Base-by-base conservation (phyloP, 2,113 vertebrate species). In the Platichthys flesus region DNA sequence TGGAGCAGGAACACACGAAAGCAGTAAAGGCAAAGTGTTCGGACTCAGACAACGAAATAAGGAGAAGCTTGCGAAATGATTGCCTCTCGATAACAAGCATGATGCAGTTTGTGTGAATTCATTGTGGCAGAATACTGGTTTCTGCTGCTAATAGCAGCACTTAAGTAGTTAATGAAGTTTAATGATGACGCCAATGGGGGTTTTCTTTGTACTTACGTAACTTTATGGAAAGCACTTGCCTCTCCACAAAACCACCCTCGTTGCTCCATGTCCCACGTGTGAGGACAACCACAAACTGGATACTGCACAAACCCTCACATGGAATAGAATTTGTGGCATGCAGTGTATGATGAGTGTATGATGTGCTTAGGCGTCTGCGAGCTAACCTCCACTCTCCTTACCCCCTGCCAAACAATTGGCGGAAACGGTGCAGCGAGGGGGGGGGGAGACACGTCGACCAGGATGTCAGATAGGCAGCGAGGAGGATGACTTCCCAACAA, bases 401-500 rank as follows among this genome's bases (percentile, higher is more conserved):
- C 15, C 73, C 68, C 1, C 58, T 31, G 20, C 12, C 45, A 60
- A 89, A 94, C 93, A 94, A 94, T 93, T 56, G 74, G 64, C 69
- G 93, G 94, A 94, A 94, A 90, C 71, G 55, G 65, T 2, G 49
- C 81, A 18, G 81, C 21, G 60, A 78, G 71, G 76, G 31, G 52
- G 78, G 74, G 26, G 74, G 3, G 85, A 82, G 75, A 85, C 64
- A 59, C 72, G 31, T 83, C 67, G 76, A 60, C 80, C 89, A 91
- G 90, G 92, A 92, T 87, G 90, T 89, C 65, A 82, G 90, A 90
- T 82, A 85, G 68, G 75, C 64, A 60, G 64, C 40, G 47, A 20
- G 54, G 67, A 47, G 65, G 72, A 79, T 40, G 58, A 72, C 75
- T 67, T 56, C 35, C 35, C 59, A 69, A 61, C 9, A 26, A 21